Evolutionary conservation across 2,797 vertebrate genomes (phyloP).

Genomic region (Anolis apletophallus): DNA sequence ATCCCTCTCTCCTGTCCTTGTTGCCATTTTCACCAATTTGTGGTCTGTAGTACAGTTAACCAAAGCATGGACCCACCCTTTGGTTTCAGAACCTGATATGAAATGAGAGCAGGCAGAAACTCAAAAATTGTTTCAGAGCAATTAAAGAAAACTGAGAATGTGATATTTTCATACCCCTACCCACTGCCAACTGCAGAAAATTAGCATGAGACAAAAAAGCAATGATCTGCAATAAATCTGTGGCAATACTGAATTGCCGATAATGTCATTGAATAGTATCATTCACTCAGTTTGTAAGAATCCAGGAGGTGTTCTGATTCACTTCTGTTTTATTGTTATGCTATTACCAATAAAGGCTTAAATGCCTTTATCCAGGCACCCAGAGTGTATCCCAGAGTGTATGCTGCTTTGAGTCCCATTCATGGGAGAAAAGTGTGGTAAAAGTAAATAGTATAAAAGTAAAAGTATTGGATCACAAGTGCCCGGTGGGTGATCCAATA

Average conservation of each 20-base stretch:
- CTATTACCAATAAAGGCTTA: neutral
- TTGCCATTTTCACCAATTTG: too few relatives aligned
- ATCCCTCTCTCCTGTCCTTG: too few relatives aligned
- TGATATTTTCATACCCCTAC: neutral
- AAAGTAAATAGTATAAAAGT: too few relatives aligned
- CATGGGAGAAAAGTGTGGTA: too few relatives aligned
- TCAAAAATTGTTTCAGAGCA: neutral
- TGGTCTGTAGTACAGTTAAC: neutral
- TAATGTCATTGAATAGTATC: too few relatives aligned
- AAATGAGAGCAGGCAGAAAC: neutral
- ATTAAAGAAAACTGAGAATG: neutral
- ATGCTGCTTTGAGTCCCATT: too few relatives aligned
- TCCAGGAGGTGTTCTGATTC: neutral
- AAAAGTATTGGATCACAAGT: too few relatives aligned
- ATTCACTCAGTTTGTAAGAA: too few relatives aligned
- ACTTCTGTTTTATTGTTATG: neutral
- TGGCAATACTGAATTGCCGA: neutral
- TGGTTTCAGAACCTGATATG: too few relatives aligned
- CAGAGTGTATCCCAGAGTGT: too few relatives aligned
- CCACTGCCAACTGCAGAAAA: neutral
- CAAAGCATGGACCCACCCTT: neutral
- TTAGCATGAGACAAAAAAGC: neutral
- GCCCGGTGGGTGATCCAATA: too few relatives aligned
- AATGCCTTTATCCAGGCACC: neutral
- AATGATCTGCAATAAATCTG: neutral